Conservation (phyloP, 2,113 vertebrate genomes). For the Archilochus colubris region DNA sequence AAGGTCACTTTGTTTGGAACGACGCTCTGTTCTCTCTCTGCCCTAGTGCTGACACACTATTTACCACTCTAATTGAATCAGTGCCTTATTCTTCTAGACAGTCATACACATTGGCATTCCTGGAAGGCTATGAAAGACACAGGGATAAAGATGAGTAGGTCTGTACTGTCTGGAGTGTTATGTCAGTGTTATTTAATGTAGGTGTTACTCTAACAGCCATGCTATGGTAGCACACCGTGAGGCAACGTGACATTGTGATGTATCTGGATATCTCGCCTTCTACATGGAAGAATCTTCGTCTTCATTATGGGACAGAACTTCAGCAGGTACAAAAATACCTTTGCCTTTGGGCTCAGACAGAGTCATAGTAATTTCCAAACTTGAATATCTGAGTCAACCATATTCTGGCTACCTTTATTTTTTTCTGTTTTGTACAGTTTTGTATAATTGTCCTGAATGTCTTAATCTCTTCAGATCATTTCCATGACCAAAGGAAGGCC, state of each 20-base stretch:
- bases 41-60: slow-evolving; percentile 22
- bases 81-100: slow-evolving; percentile 45
- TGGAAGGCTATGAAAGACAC: slow-evolving; percentile 38
- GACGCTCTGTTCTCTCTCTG: slow-evolving; percentile 3
- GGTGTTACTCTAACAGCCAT: not conserved
- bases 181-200: not conserved
- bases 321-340: not conserved
- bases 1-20: slow-evolving; percentile 51
- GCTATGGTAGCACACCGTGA: not conserved
- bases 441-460: not conserved
- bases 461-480: not conserved
- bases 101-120: slow-evolving; percentile 38
- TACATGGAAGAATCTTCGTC: not conserved
- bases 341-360: not conserved
- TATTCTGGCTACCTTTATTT: not conserved
- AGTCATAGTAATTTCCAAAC: not conserved
- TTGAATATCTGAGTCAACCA: not conserved
- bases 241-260: not conserved
- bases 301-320: not conserved
- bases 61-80: slow-evolving; percentile 63
- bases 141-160: slow-evolving; percentile 20
- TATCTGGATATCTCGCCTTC: not conserved
- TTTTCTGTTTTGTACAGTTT: not conserved
- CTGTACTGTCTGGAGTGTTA: not conserved
- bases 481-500: not conserved